Base-by-base conservation (phyloP, 2,888 invertebrate species). In the Glyphotaelius pellucidus region DNA sequence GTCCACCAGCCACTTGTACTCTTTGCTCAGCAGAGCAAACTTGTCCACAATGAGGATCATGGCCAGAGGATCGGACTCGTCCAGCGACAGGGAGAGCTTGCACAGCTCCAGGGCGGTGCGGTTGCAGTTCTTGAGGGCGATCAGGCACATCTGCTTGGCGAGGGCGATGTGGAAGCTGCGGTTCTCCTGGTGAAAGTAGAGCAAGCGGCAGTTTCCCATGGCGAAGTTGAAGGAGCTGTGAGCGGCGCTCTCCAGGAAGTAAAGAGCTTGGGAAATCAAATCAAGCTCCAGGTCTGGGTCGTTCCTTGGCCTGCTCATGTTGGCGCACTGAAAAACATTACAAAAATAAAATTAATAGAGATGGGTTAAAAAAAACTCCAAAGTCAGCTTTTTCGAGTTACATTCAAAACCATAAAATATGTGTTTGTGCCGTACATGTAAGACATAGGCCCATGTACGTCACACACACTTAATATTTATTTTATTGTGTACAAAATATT, bases 131-230 rank as follows among this genome's bases (percentile, higher is more conserved):
- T 86, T 86, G 12, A 42, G 30, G 15, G 38, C 42, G 0, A 42
- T 42, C 42, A 86, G 42, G 19, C 38, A 38, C 38, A 42, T 42
- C 86, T 42, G 86, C 30, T n/a, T 38, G 38, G 42, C 35, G 14
- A 86, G 47, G 9, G 86, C 86, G 15, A 86, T 42, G 30, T 86
- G 86, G n/a, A 86, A 86, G 42, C 42, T 38, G n/a, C 86, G 86
- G 42, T 86, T 86, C 30, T 38, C 42, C 30, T 86, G 42, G 11
- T 42, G 30, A 7, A 38, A 30, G 86, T 42, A 86, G 2, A 30
- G 38, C 86, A 86, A 14, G 15, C 42, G 42, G 42, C 38, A 86
- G 86, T 86, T 42, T 14, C 86, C 86, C 42, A 30, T 35, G 42
- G 86, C 35, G 42, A 86, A 86, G 42, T 42, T 86, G 15, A 86